Percentiles rank a stretch among this genome's conserved stretches.
Evolutionary conservation across 2,888 invertebrate species (phyloP).

Genomic region (Phymatocera aterrima): DNA sequence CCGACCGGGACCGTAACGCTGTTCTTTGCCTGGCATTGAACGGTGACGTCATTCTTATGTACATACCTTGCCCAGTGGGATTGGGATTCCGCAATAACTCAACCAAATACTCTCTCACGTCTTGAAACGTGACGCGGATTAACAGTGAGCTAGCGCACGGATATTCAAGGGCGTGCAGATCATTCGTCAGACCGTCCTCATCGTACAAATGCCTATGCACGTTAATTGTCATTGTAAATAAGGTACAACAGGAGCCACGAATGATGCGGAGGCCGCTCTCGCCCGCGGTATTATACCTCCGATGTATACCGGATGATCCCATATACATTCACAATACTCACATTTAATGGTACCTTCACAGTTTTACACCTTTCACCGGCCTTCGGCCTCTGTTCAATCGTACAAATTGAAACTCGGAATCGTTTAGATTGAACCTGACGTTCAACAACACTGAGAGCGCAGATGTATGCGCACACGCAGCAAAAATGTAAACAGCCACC

Average conservation of each 20-base stretch:
- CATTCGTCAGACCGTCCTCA: too few species aligned
- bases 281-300: neutral
- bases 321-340: too few species aligned
- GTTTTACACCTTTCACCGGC: constrained; percentile 37
- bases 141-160: neutral
- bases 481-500: too few species aligned
- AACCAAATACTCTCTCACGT: neutral
- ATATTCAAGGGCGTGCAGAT: neutral
- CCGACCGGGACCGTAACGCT: neutral
- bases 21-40: neutral
- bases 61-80: constrained; percentile 13
- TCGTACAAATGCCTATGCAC: too few species aligned
- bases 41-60: neutral
- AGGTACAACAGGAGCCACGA: too few species aligned
- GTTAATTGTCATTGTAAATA: neutral
- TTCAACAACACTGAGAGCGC: too few species aligned
- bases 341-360: constrained; percentile 1
- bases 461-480: too few species aligned
- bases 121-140: too few species aligned
- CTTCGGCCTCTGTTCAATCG: constrained; percentile 31
- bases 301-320: neutral
- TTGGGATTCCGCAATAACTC: constrained; percentile 12
- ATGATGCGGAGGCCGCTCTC: neutral
- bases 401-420: constrained; percentile 15
- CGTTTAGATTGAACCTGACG: too few species aligned